These are phyloP conservation scores for Syngnathus scovelli DNA, from an alignment of 2,113 vertebrate species.

Conservation along the genomic window DNA sequence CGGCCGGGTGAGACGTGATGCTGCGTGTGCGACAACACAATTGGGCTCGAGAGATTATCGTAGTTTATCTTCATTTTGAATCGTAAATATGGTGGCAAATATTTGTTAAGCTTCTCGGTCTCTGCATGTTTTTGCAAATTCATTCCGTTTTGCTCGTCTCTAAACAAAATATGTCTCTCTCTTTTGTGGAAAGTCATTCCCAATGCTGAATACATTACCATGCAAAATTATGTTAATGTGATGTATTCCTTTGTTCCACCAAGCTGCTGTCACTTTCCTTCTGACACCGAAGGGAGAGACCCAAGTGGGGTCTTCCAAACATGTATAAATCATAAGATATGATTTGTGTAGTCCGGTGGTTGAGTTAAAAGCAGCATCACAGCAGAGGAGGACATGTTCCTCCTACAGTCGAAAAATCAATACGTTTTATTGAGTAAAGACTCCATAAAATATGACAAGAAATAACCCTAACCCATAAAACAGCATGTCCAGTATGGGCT, in stretches of 20 bases:
- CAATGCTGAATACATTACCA: constrained; percentile 63
- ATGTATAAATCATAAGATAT: constrained; percentile 3
- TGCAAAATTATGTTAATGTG: constrained; percentile 64
- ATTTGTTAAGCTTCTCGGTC: constrained; percentile 46
- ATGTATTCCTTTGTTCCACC: constrained; percentile 53
- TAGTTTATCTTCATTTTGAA: constrained; percentile 50
- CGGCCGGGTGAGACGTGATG: background rate
- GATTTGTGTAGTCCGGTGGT: background rate
- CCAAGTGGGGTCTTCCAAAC: constrained; percentile 9
- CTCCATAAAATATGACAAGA: background rate
- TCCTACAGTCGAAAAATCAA: background rate
- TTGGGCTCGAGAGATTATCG: constrained; percentile 35
- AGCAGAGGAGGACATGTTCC: background rate
- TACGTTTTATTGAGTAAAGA: background rate
- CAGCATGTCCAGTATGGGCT: background rate
- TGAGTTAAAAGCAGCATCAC: background rate
- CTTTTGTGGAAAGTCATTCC: constrained; percentile 47
- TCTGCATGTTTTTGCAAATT: constrained; percentile 28
- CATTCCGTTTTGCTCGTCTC: constrained; percentile 34
- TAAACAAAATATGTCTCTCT: constrained; percentile 45
- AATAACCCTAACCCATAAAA: background rate
- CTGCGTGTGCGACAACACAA: constrained; percentile 9
- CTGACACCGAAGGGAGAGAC: constrained; percentile 29
- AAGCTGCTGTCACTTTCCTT: constrained; percentile 48
- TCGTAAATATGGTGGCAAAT: constrained; percentile 45